phyloP scores from a whole-genome alignment of 2,888 invertebrate genomes.

The Tenthredo notha region DNA sequence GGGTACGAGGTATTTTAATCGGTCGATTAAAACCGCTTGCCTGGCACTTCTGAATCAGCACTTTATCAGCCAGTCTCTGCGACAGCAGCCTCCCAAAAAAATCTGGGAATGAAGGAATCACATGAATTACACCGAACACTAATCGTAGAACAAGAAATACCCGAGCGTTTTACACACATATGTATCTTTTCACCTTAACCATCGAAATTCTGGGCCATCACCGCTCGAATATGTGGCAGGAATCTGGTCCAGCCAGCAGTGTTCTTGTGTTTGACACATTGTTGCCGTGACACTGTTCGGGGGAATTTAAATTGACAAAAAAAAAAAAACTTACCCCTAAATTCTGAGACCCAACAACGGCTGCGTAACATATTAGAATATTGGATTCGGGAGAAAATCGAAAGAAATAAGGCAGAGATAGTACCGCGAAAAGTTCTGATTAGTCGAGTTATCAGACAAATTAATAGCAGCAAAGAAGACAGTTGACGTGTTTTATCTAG shows the following conservation, averaged over 20 bases:
- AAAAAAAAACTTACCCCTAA: neutral
- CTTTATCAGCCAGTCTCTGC: neutral
- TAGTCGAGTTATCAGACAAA: neutral
- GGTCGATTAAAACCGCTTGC: neutral
- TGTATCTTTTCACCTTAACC: neutral
- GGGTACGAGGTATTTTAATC: neutral
- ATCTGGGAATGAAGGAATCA: neutral
- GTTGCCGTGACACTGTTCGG: neutral
- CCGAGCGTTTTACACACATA: neutral
- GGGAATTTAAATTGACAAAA: conserved; percentile 19
- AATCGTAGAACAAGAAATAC: neutral
- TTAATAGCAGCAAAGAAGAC: neutral
- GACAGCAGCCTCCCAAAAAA: neutral
- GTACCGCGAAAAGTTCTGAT: neutral
- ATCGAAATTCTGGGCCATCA: neutral
- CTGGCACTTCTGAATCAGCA: conserved; percentile 7
- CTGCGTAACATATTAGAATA: neutral
- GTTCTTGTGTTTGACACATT: neutral
- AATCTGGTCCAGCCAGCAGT: conserved; percentile 10
- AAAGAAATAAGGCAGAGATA: neutral
- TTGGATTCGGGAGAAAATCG: neutral
- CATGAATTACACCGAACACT: neutral
- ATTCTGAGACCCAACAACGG: neutral
- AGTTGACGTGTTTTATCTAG: neutral
- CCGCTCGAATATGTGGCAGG: conserved; percentile 10